Evolutionary conservation across 2,797 vertebrate genomes (phyloP), one percentile per base, ranked within the genome.

Genomic region (Somateria mollissima): DNA sequence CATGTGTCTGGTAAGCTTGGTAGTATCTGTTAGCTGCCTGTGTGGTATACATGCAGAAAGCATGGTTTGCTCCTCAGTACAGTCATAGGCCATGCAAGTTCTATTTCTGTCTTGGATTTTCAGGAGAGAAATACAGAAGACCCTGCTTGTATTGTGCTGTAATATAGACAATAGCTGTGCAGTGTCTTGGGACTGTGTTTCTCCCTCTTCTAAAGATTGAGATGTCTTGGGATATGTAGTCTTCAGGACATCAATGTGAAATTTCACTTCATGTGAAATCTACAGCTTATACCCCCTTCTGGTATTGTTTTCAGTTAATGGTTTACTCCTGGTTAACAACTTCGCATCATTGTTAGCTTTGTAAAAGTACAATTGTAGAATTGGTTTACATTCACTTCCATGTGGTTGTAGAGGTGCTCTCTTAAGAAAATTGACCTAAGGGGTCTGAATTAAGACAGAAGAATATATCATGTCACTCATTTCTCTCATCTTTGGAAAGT

Each of bases 281-380:
- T 75, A 34, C 22, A 76, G 10, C 28, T 66, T 76, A 45, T 39
- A 28, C 2, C 5, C 19, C 19, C 43, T 54, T 61, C 18, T 57
- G 45, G 54, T 86, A 93, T 58, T 21, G 15, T 86, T 86, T 87
- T 94, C 41, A 41, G 24, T 81, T 89, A 65, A 45, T 1, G 9
- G 25, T 13, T 24, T 91, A 57, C 16, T 81, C n/a, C 32, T 81
- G 53, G 15, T 37, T 88, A 94, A 58, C 3, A 28, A 79, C 92
- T 93, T 93, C 13, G 87, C 49, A 39, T 92, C 51, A 75, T 16
- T 82, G n/a, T 65, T 71, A 81, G 51, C 25, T 85, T 79, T 89
- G 36, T 86, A 79, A 61, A 86, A 76, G 39, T 71, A 34, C 84
- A 87, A 84, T 89, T 11, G 76, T 57, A 86, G 45, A 92, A 76